phyloP scores from a whole-genome alignment of 2,113 vertebrate species.

The Lanius collurio region DNA sequence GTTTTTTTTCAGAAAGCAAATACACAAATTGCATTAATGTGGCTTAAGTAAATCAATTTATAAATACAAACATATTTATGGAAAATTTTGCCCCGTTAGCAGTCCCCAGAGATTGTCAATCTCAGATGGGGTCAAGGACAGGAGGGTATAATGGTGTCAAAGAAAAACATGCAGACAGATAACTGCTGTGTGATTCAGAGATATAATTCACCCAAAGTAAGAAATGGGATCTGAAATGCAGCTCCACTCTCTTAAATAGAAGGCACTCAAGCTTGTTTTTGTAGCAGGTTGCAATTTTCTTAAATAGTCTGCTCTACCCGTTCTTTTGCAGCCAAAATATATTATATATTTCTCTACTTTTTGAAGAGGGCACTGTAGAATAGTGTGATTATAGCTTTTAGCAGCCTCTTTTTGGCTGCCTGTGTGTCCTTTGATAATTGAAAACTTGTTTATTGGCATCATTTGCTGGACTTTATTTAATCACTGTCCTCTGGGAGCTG shows the following conservation, averaged over 20 bases:
- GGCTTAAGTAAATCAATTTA: constrained; percentile 32
- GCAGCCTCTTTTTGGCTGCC: constrained; percentile 40
- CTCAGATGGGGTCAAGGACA: constrained; percentile 41
- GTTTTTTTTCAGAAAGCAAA: background rate
- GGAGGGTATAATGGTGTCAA: constrained; percentile 16
- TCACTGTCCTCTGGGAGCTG: constrained; percentile 19
- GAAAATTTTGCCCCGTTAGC: constrained; percentile 21
- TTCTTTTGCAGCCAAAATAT: constrained; percentile 48
- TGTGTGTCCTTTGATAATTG: constrained; percentile 50
- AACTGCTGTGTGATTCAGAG: constrained; percentile 31
- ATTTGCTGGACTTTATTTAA: constrained; percentile 48
- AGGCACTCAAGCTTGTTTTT: constrained; percentile 60
- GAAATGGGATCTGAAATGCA: constrained; percentile 52
- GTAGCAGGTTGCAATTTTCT: constrained; percentile 71
- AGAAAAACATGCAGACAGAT: constrained; percentile 33
- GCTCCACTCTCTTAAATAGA: constrained; percentile 42
- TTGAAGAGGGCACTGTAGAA: constrained; percentile 27
- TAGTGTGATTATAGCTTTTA: constrained; percentile 67
- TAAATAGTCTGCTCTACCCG: constrained; percentile 56
- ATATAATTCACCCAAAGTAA: constrained; percentile 59
- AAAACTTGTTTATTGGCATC: constrained; percentile 62
- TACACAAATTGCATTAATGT: constrained; percentile 1
- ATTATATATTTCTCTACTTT: constrained; percentile 31
- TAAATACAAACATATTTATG: constrained; percentile 20
- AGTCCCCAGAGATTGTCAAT: background rate